These are phyloP conservation scores for Chesias legatella DNA, from an alignment of 2,888 invertebrate species.

Conservation along the genomic window DNA sequence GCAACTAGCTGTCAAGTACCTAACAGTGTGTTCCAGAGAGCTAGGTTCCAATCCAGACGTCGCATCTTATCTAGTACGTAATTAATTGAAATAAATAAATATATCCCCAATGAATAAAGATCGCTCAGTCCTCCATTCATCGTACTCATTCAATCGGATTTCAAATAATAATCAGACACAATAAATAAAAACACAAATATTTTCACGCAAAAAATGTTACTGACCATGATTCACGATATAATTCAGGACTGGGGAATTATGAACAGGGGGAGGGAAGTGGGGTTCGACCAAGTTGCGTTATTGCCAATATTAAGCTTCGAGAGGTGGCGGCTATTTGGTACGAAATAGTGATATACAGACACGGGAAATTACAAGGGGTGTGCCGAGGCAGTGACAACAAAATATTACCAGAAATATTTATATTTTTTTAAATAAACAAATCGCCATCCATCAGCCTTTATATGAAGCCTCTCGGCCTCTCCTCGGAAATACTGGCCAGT, in stretches of 20 bases:
- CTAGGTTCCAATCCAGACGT: no score
- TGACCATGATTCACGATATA: conserved; percentile 61
- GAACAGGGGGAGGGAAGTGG: conserved; percentile 31
- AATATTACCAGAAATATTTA: no score
- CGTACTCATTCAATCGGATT: background rate
- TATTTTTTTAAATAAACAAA: no score
- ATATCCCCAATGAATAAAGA: no score
- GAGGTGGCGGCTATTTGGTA: conserved; percentile 28
- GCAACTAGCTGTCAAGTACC: no score
- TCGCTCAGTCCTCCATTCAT: no score
- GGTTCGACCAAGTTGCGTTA: conserved; percentile 51
- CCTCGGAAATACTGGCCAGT: no score
- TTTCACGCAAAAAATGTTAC: conserved; percentile 36
- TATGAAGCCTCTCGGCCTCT: no score
- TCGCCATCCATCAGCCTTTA: no score
- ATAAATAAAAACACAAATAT: conserved; percentile 41
- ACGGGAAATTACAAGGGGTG: conserved; percentile 9
- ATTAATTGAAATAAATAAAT: no score
- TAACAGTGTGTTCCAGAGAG: no score
- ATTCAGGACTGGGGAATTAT: conserved; percentile 42
- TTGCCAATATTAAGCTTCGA: conserved; percentile 61
- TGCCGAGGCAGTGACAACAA: conserved; percentile 11
- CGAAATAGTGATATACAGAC: conserved; percentile 20
- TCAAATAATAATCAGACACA: conserved; percentile 15
- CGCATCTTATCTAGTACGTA: no score